phyloP scores from a whole-genome alignment of 1,140 invertebrate species.

The Schlechtendalia chinensis region DNA sequence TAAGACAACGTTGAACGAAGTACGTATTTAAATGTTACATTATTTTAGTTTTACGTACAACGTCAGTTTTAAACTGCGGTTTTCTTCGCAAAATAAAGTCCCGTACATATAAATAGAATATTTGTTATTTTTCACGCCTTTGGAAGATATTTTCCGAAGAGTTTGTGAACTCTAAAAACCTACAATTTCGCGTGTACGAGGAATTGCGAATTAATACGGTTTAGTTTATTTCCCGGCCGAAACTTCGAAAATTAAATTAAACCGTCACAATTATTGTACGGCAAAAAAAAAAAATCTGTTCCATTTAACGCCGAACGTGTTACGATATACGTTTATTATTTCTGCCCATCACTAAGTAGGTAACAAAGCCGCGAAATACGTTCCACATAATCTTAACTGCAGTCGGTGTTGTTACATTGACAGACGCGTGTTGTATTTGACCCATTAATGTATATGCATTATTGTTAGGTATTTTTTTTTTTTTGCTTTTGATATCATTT shows the following conservation, averaged over 20 bases:
- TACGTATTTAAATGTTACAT: no score
- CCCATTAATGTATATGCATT: neutral
- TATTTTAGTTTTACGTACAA: no score
- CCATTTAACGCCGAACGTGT: neutral
- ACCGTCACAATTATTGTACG: neutral
- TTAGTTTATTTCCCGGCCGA: neutral
- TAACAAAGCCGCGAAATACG: neutral
- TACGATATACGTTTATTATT: slow-evolving; percentile 12
- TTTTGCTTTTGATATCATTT: neutral
- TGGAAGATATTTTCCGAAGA: no score
- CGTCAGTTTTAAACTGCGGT: no score
- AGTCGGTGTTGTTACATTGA: neutral
- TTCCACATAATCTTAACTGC: neutral
- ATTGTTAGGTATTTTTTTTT: no score
- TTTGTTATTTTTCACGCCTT: no score
- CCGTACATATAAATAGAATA: no score
- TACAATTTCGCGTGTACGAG: no score
- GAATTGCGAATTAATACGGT: no score
- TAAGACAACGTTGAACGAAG: no score
- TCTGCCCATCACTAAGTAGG: slow-evolving; percentile 1
- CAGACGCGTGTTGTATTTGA: neutral
- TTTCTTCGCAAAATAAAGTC: no score
- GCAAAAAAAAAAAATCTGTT: neutral
- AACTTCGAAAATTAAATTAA: neutral
- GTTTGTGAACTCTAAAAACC: no score